Percentiles rank a stretch among this genome's conserved stretches.
Evolutionary conservation across 2,113 vertebrate genomes (phyloP).

Genomic region (Scytalopus superciliaris): DNA sequence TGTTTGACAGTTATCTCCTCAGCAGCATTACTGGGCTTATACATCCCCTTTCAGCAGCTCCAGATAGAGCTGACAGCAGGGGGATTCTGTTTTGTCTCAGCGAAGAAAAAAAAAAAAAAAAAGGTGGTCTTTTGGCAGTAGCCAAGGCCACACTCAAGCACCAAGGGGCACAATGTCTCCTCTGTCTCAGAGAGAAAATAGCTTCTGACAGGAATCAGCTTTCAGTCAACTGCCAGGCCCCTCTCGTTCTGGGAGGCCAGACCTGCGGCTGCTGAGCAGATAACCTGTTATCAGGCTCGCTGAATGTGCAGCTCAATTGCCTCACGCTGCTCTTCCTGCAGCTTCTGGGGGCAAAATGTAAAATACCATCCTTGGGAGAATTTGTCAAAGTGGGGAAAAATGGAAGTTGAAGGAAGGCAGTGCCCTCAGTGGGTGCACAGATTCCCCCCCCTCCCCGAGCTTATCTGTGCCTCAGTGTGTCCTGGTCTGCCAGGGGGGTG

Average conservation of each 20-base stretch:
- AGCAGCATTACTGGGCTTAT: constrained; percentile 59
- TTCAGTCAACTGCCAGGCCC: constrained; percentile 77
- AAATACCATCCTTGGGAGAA: not conserved
- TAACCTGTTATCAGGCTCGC: constrained; percentile 61
- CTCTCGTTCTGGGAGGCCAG: constrained; percentile 65
- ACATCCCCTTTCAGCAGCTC: constrained; percentile 72
- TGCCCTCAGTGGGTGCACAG: not conserved
- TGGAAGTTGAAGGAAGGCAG: not conserved
- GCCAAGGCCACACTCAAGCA: constrained; percentile 68
- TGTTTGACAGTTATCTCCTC: constrained; percentile 76
- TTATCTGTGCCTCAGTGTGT: accelerated
- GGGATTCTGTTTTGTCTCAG: constrained; percentile 78
- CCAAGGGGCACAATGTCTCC: constrained; percentile 75
- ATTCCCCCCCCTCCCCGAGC: not conserved
- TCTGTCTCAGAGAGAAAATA: constrained; percentile 78
- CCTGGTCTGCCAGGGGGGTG: accelerated
- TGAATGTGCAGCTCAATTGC: constrained; percentile 1
- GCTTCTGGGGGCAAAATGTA: not conserved
- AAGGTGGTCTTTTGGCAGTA: constrained; percentile 75
- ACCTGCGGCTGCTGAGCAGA: constrained; percentile 46
- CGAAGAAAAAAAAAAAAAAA: constrained; percentile 19
- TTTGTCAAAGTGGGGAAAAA: not conserved
- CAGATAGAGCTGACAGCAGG: constrained; percentile 71
- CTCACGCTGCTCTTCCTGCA: not conserved
- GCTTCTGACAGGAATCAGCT: constrained; percentile 81